Evolutionary conservation across 2,797 vertebrate genomes (phyloP), one percentile per base, ranked within the genome.

Genomic region (Knipowitschia caucasica): DNA sequence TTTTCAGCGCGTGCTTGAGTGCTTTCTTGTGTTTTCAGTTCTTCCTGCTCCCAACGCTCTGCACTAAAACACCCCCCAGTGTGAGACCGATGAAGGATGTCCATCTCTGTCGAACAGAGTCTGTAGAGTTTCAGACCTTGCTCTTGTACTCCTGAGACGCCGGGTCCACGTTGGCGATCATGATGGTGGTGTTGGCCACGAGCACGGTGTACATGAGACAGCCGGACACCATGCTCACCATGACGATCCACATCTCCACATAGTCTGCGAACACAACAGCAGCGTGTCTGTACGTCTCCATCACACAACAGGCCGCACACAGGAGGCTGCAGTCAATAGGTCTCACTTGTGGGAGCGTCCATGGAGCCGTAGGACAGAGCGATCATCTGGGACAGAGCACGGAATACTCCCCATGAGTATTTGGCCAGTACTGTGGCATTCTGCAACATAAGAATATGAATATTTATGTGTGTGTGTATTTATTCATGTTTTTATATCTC

Each of bases 201-300:
- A 91, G 86, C 43, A 91, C 85, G 0, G 89, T 90, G 69, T 91
- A 91, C 89, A 91, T 91, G 51, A 92, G 40, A 26, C 89, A 89
- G 20, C 91, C 89, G 1, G 90, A 91, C 56, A 92, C 80, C 87
- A 91, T 90, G 80, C 90, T 91, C 50, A 89, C 87, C 85, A 91
- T 90, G 50, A 90, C 88, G 27, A 91, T 89, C 90, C 89, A 91
- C 78, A 92, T 68, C 56, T 92, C 90, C 3, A 89, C 83, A 9
- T 91, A 88, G 78, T 90, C 89, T 92, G 52, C 12, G 40, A 50
- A 64, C 43, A 5, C 27, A n/a, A 47, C 24, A 24, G 7, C 29
- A 33, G 45, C 18, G 3, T 15, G 39, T 2, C 20, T 58, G 55
- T 62, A 61, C 18, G 33, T 36, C 14, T 24, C 10, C 6, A 36